phyloP scores from a whole-genome alignment of 37 sponge, comb jelly and placozoan species.

The Lycopodina hypogea region DNA sequence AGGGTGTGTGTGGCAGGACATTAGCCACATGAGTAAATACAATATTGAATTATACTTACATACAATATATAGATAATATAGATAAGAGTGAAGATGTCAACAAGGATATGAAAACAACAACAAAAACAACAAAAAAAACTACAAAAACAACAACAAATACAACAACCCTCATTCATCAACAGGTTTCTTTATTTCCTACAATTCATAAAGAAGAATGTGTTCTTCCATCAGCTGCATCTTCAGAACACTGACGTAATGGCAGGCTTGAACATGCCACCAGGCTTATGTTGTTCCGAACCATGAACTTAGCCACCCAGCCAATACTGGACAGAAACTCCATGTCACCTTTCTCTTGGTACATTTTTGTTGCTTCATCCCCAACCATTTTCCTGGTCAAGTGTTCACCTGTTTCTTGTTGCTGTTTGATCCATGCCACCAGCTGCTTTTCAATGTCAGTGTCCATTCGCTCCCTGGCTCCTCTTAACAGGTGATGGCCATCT shows the following conservation, averaged over 20 bases:
- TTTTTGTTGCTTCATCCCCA: not conserved
- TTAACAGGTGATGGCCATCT: not conserved
- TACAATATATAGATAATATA: too few species aligned
- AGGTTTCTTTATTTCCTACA: not conserved
- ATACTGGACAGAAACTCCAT: not conserved
- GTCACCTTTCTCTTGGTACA: slow-evolving; percentile 5
- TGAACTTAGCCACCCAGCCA: slow-evolving; percentile 12
- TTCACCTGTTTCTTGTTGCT: not conserved
- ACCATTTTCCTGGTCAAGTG: slow-evolving; percentile 12
- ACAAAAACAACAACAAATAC: too few species aligned
- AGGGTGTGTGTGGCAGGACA: too few species aligned
- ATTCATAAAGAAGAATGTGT: too few species aligned
- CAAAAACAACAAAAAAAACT: too few species aligned
- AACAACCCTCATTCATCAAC: too few species aligned
- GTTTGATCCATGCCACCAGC: slow-evolving; percentile 1
- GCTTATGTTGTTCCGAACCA: not conserved
- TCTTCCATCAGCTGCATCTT: not conserved
- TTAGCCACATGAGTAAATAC: too few species aligned
- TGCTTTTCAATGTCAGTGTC: slow-evolving; percentile 3
- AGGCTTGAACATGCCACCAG: not conserved
- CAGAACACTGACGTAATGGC: too few species aligned
- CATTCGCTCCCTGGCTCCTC: not conserved
- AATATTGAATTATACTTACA: too few species aligned
- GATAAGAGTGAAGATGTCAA: too few species aligned
- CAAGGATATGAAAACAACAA: too few species aligned